Percentiles rank a stretch among this genome's conserved stretches.
Conservation (phyloP, 2,113 vertebrate species). For the Psophia crepitans region DNA sequence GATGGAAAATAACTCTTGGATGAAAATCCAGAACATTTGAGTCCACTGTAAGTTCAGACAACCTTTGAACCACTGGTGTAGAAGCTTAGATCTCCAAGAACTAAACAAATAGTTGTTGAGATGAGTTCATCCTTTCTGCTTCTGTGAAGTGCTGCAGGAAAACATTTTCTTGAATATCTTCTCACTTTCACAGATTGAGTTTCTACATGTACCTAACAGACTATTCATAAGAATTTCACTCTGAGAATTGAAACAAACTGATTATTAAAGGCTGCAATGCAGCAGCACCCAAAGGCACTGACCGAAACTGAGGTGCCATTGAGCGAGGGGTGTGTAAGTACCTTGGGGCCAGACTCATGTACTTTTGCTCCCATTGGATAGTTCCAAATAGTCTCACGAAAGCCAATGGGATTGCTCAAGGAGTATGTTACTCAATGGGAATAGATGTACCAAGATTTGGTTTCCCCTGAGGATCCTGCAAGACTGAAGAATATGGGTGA, state of each 20-base stretch:
- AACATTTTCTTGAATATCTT: not conserved
- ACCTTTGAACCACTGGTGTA: not conserved
- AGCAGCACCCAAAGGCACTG: conserved; percentile 31
- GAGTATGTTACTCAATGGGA: conserved; percentile 30
- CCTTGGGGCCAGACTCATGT: conserved; percentile 43
- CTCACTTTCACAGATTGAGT: not conserved
- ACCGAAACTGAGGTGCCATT: conserved; percentile 14
- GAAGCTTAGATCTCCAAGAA: not conserved
- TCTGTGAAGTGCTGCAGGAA: not conserved
- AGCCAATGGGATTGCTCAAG: conserved; percentile 40
- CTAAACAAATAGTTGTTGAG: not conserved
- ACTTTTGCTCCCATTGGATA: conserved; percentile 48
- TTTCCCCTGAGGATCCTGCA: conserved; percentile 34
- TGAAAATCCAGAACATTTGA: not conserved
- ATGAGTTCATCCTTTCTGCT: conserved; percentile 36
- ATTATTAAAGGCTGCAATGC: conserved; percentile 49
- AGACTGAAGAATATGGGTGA: not conserved
- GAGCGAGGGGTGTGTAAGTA: conserved; percentile 5
- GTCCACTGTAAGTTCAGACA: conserved; percentile 16
- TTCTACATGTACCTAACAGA: conserved; percentile 2
- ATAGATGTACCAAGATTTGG: conserved; percentile 28
- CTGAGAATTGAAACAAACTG: conserved; percentile 7
- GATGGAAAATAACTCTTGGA: not conserved
- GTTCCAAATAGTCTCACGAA: conserved; percentile 8
- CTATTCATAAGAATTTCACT: conserved; percentile 19